Conservation (phyloP, 2,888 invertebrate species). For the Philereme vetulata region DNA sequence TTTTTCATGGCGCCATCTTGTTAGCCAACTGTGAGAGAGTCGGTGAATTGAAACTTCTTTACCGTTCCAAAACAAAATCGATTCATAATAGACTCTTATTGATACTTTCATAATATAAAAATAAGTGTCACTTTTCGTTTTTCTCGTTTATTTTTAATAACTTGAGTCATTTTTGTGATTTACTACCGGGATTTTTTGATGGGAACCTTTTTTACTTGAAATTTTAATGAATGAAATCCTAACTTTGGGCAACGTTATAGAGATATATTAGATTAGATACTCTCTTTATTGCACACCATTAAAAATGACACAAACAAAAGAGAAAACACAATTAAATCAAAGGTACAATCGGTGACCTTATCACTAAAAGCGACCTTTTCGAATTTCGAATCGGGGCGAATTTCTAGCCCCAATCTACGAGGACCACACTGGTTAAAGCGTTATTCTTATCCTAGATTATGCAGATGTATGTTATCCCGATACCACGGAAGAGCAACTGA, state of each 20-base stretch:
- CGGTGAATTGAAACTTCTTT: constrained; percentile 50
- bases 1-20: constrained; percentile 44
- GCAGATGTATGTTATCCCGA: no score
- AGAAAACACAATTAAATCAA: no score
- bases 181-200: constrained; percentile 25
- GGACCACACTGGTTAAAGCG: no score
- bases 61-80: constrained; percentile 41
- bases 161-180: constrained; percentile 23
- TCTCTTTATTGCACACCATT: no score
- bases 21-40: constrained; percentile 46
- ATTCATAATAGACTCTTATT: constrained; percentile 47
- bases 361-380: no score
- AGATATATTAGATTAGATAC: neutral
- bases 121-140: constrained; percentile 30
- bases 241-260: neutral
- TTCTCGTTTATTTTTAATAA: constrained; percentile 30
- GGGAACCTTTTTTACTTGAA: constrained; percentile 25
- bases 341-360: no score
- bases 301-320: no score
- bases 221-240: constrained; percentile 19
- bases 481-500: no score
- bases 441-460: no score
- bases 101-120: constrained; percentile 42
- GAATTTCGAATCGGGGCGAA: no score
- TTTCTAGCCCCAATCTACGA: no score